Base-by-base conservation (phyloP, 1,140 invertebrate species). In the Ceratina japonica region DNA sequence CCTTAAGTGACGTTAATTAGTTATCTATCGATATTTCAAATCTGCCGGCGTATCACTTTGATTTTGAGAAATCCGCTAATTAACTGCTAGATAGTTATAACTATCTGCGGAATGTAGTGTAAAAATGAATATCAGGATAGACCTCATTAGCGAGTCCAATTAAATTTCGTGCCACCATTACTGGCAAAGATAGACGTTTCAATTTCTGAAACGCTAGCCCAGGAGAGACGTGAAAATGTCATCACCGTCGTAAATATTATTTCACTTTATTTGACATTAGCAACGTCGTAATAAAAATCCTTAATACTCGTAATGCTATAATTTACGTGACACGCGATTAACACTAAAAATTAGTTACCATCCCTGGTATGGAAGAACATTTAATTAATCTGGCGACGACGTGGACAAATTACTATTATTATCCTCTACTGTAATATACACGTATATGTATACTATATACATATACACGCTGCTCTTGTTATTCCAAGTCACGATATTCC, bases 1-100 rank as follows among this genome's bases (percentile, higher is more conserved):
- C 4, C 22, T 3, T 65, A 56, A 24, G 20, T 56, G 31, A 65
- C 72, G 16, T 75, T 75, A 65, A 65, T 75, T 44, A 65, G 20
- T 12, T 8, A 20, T 44, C 18, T 64, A 54, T 24, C 18, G 24
- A 44, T 56, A 65, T 20, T 22, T n/a, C n/a, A n/a, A n/a, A n/a
- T n/a, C n/a, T n/a, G n/a, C 3, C 44, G 27, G 27, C 13, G 2
- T 56, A 20, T 31, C 51, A 16, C 12, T 56, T 18, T 56, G 54
- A n/a, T 56, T 16, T 8, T 24, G 18, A 49, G 49, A 15, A 49
- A 52, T 63, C 20, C 24, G 24, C 2, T 31, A 73, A 63, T 62
- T 63, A 52, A 63, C 20, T 4, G 44, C 27, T 5, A 3, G 16
- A 56, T 7, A 59, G 15, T 13, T 59, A 8, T 7, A 22, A 20